Conservation (phyloP, 2,888 invertebrate species). For the Netelia melanura region DNA sequence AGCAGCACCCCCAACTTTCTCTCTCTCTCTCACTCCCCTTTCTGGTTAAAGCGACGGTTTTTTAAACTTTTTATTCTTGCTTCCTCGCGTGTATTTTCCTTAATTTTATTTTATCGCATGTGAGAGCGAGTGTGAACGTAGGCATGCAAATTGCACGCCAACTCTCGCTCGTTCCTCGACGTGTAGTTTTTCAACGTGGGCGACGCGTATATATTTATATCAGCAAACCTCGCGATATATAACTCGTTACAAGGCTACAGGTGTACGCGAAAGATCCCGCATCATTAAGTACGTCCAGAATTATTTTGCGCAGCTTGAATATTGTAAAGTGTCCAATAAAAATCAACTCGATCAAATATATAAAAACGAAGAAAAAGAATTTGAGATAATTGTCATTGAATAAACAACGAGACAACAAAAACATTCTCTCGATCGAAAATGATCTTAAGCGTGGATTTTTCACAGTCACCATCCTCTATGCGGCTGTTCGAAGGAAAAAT, state of each 20-base stretch:
- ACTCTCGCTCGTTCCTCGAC: slow-evolving; percentile 11
- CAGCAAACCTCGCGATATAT: neutral
- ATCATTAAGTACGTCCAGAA: neutral
- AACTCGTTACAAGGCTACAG: neutral
- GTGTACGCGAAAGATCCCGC: slow-evolving; percentile 8
- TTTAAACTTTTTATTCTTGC: neutral
- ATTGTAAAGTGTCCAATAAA: neutral
- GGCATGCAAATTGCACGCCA: slow-evolving; percentile 51
- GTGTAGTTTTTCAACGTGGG: slow-evolving; percentile 11
- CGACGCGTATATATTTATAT: slow-evolving; percentile 21
- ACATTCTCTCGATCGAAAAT: neutral
- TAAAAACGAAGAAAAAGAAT: neutral
- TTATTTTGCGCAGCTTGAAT: neutral
- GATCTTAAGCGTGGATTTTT: neutral
- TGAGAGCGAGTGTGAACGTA: slow-evolving; percentile 30
- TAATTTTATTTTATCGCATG: slow-evolving; percentile 51
- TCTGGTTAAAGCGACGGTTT: slow-evolving; percentile 11
- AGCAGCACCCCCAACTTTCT: slow-evolving; percentile 2
- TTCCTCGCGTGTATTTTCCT: slow-evolving; percentile 34
- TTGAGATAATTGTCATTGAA: neutral
- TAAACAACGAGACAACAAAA: neutral
- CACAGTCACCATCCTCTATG: neutral
- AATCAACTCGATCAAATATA: neutral
- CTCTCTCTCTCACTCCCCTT: slow-evolving; percentile 16
- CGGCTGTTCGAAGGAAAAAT: neutral